Evolutionary conservation across 2,113 vertebrate genomes (phyloP).

Genomic region (Forbesichthys papilliferus): DNA sequence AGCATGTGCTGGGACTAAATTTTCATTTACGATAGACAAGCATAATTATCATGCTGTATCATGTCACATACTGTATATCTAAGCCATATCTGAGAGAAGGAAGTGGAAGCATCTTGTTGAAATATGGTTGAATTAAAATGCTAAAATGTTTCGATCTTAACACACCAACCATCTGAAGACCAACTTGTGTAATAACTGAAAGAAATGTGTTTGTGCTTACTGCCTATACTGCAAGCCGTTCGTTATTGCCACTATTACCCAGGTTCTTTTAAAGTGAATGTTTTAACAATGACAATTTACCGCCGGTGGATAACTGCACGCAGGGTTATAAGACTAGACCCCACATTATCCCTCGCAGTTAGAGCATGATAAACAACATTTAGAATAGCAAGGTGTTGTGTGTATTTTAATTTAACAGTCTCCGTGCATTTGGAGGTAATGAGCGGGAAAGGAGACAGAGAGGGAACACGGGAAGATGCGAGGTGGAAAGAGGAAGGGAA

Average conservation of each 20-base stretch:
- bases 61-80: too few relatives aligned
- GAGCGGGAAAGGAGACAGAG: slow-evolving; percentile 1
- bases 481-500: not conserved
- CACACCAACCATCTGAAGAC: too few relatives aligned
- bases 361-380: slow-evolving; percentile 14
- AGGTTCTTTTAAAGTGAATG: slow-evolving; percentile 2
- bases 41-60: too few relatives aligned
- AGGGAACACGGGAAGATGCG: not conserved
- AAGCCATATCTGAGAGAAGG: too few relatives aligned
- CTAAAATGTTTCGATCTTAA: too few relatives aligned
- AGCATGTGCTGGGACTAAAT: too few relatives aligned
- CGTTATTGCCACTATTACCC: slow-evolving; percentile 5
- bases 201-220: not conserved
- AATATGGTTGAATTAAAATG: too few relatives aligned
- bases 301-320: slow-evolving; percentile 12
- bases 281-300: slow-evolving; percentile 39
- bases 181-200: too few relatives aligned
- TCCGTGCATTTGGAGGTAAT: slow-evolving; percentile 14
- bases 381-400: not conserved
- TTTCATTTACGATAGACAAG: too few relatives aligned
- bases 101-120: too few relatives aligned
- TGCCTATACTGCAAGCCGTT: not conserved
- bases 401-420: slow-evolving; percentile 30
- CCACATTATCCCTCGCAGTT: slow-evolving; percentile 11
- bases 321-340: slow-evolving; percentile 6